Conservation (phyloP, 2,888 invertebrate genomes). For the Saturnia japonica region DNA sequence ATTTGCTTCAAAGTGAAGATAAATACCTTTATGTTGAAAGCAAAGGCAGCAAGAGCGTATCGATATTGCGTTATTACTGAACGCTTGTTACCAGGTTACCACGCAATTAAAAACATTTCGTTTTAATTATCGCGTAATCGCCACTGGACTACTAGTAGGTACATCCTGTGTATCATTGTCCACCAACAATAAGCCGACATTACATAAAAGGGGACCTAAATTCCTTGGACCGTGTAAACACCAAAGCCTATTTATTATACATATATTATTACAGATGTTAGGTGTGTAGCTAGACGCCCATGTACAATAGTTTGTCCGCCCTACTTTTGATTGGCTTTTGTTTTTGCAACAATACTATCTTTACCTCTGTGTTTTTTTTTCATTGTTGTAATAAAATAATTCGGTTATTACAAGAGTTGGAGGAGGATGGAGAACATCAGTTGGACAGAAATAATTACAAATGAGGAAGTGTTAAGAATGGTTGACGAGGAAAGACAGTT, state of each 20-base stretch:
- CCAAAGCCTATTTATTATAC: slow-evolving; percentile 16
- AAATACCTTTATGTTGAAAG: not conserved
- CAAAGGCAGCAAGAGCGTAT: slow-evolving; percentile 2
- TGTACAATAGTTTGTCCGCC: slow-evolving; percentile 4
- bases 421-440: too few species aligned
- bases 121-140: slow-evolving; percentile 48
- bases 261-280: not conserved
- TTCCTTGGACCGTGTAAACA: slow-evolving; percentile 40
- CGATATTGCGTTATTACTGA: slow-evolving; percentile 5
- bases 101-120: slow-evolving; percentile 2
- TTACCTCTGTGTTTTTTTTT: not conserved
- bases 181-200: slow-evolving; percentile 49
- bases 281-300: not conserved
- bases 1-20: not conserved
- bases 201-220: slow-evolving; percentile 55
- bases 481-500: too few species aligned
- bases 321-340: slow-evolving; percentile 9
- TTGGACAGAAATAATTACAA: too few species aligned
- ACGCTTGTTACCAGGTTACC: not conserved
- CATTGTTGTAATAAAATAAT: not conserved
- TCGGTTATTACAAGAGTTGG: too few species aligned
- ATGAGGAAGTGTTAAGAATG: too few species aligned
- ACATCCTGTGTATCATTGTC: slow-evolving; percentile 56
- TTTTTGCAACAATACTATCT: not conserved
- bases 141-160: slow-evolving; percentile 29